These are phyloP conservation scores for Drosophila lacicola DNA, from an alignment of 2,888 invertebrate species.

Conservation along the genomic window DNA sequence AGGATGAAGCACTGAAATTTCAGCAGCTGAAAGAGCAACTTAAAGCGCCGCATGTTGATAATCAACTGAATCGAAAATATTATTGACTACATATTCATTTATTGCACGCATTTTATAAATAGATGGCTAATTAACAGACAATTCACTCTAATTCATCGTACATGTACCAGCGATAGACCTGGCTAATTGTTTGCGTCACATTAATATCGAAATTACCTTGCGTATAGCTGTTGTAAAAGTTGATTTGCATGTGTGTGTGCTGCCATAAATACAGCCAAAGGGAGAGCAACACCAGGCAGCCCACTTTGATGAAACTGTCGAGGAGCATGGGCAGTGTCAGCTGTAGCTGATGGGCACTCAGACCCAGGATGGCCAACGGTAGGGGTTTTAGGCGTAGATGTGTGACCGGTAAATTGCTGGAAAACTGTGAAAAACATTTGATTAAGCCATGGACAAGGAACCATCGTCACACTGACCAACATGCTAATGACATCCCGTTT, in stretches of 20 bases:
- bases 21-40: conserved; percentile 28
- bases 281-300: conserved; percentile 9
- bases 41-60: conserved; percentile 42
- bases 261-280: conserved; percentile 20
- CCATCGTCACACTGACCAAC: conserved; percentile 48
- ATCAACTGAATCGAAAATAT: conserved; percentile 36
- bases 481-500: conserved; percentile 52
- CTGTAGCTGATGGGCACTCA: conserved; percentile 7
- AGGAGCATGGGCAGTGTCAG: conserved; percentile 35
- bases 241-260: conserved; percentile 11
- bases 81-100: not conserved
- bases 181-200: conserved; percentile 61
- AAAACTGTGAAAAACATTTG: conserved; percentile 33
- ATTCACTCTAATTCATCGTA: conserved; percentile 56
- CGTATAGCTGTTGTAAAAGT: conserved; percentile 26
- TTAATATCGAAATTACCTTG: conserved; percentile 56
- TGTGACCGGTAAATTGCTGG: conserved; percentile 39
- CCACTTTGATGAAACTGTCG: conserved; percentile 5
- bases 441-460: not conserved
- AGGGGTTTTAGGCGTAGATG: conserved; percentile 12
- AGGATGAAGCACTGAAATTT: conserved; percentile 27
- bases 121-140: conserved; percentile 11
- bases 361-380: conserved; percentile 21
- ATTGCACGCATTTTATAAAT: conserved; percentile 11
- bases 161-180: conserved; percentile 58